Percentiles rank a stretch among this genome's conserved stretches.
Evolutionary conservation across 2,888 invertebrate species (phyloP).

Genomic region (Drosophila paramelanica): DNA sequence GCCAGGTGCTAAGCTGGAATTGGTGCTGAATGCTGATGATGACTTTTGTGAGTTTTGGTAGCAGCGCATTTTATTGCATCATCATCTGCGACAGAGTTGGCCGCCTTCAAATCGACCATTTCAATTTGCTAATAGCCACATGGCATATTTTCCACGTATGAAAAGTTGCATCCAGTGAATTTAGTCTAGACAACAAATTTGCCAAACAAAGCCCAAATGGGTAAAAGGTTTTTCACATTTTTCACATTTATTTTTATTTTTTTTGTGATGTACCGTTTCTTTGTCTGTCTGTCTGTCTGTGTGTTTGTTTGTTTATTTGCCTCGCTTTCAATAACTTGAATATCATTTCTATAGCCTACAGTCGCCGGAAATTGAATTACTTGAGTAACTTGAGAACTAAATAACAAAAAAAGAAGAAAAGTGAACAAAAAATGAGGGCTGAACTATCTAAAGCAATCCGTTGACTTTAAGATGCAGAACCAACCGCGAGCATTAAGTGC

Average conservation of each 20-base stretch:
- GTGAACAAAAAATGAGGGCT: not conserved
- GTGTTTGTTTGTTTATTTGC: slow-evolving; percentile 33
- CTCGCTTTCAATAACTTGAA: slow-evolving; percentile 71
- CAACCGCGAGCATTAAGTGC: slow-evolving; percentile 51
- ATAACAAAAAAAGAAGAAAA: slow-evolving; percentile 3
- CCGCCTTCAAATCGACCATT: slow-evolving; percentile 52
- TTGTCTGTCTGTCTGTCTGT: slow-evolving; percentile 32
- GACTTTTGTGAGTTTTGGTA: slow-evolving; percentile 38
- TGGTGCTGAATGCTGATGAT: slow-evolving; percentile 49
- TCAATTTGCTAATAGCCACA: slow-evolving; percentile 73
- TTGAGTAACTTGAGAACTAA: slow-evolving; percentile 50
- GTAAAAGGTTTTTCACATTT: slow-evolving; percentile 65
- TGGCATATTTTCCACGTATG: slow-evolving; percentile 67
- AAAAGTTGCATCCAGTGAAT: slow-evolving; percentile 33
- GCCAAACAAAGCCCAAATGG: slow-evolving; percentile 44
- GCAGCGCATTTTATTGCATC: slow-evolving; percentile 33
- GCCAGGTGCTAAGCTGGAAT: slow-evolving; percentile 43
- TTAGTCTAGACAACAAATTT: slow-evolving; percentile 71
- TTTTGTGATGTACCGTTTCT: slow-evolving; percentile 2
- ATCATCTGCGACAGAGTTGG: slow-evolving; percentile 31
- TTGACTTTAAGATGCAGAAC: slow-evolving; percentile 41
- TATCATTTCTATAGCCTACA: slow-evolving; percentile 50
- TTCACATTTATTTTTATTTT: slow-evolving; percentile 8
- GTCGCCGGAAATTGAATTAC: slow-evolving; percentile 73
- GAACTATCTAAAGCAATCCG: slow-evolving; percentile 5